These are phyloP conservation scores for Chloropsis hardwickii DNA, from an alignment of 2,113 vertebrate genomes.

Conservation along the genomic window DNA sequence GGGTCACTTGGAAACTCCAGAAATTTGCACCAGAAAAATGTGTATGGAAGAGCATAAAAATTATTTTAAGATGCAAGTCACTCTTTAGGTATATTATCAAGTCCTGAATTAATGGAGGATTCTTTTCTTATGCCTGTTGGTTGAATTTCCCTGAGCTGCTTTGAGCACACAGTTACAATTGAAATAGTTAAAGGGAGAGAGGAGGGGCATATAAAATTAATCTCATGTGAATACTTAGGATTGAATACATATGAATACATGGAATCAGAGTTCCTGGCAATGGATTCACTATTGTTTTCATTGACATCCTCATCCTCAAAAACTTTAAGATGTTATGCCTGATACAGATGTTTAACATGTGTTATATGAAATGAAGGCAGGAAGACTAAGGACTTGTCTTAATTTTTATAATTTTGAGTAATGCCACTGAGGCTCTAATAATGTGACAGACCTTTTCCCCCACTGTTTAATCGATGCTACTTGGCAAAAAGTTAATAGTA, in stretches of 20 bases:
- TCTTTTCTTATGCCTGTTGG: not conserved
- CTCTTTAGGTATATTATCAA: not conserved
- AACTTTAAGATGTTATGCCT: conserved; percentile 7
- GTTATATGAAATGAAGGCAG: conserved; percentile 8
- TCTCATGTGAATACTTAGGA: conserved; percentile 40
- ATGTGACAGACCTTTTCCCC: accelerated
- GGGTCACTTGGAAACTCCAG: not conserved
- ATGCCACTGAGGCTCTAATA: not conserved
- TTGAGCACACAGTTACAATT: not conserved
- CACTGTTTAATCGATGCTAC: not conserved
- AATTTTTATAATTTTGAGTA: conserved; percentile 3
- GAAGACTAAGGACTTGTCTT: not conserved
- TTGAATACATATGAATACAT: conserved; percentile 18
- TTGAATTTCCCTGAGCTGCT: not conserved
- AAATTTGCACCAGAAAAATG: not conserved
- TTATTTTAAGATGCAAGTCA: not conserved
- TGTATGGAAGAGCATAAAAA: not conserved
- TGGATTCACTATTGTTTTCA: conserved; percentile 39
- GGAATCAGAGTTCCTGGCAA: conserved; percentile 41
- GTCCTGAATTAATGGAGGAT: not conserved
- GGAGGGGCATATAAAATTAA: conserved; percentile 7
- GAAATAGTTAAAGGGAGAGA: not conserved
- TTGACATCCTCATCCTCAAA: conserved; percentile 47
- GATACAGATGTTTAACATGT: conserved; percentile 26
- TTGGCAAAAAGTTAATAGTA: not conserved